phyloP scores from a whole-genome alignment of 2,797 vertebrate species.

The Sebastiscus albofasciatus region DNA sequence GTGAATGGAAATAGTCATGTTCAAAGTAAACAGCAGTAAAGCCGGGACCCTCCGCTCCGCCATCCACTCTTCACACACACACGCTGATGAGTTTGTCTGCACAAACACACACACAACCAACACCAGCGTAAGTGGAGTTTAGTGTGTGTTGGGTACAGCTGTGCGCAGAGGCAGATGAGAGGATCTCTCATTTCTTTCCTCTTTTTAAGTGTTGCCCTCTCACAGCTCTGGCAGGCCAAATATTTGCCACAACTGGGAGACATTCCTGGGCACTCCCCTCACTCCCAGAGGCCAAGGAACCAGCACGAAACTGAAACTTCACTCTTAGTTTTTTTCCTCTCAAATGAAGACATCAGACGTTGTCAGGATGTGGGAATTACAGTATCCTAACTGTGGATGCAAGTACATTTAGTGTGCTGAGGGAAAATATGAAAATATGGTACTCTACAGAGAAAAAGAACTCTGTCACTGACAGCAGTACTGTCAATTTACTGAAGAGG shows the following conservation, averaged over 20 bases:
- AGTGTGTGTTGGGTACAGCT: constrained; percentile 11
- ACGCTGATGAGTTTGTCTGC: constrained; percentile 56
- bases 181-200: constrained; percentile 60
- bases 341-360: constrained; percentile 47
- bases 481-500: not conserved
- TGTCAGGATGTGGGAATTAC: constrained; percentile 22
- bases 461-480: not conserved
- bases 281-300: constrained; percentile 38
- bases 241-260: constrained; percentile 77
- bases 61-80: constrained; percentile 58
- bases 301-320: constrained; percentile 37
- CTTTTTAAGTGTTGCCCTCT: constrained; percentile 64
- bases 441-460: not conserved
- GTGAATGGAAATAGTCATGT: constrained; percentile 56
- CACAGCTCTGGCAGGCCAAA: constrained; percentile 62
- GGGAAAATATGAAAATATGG: not conserved
- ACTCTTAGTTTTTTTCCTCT: constrained; percentile 29
- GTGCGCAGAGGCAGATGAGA: constrained; percentile 46
- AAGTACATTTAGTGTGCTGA: not conserved
- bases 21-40: constrained; percentile 49
- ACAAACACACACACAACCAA: constrained; percentile 21
- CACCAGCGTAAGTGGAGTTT: not conserved
- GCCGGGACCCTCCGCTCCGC: constrained; percentile 7
- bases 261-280: constrained; percentile 75
- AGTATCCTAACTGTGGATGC: not conserved